Evolutionary conservation across 2,797 vertebrate species (phyloP), one percentile per base, ranked within the genome.

Genomic region (Neosalanx taihuensis): DNA sequence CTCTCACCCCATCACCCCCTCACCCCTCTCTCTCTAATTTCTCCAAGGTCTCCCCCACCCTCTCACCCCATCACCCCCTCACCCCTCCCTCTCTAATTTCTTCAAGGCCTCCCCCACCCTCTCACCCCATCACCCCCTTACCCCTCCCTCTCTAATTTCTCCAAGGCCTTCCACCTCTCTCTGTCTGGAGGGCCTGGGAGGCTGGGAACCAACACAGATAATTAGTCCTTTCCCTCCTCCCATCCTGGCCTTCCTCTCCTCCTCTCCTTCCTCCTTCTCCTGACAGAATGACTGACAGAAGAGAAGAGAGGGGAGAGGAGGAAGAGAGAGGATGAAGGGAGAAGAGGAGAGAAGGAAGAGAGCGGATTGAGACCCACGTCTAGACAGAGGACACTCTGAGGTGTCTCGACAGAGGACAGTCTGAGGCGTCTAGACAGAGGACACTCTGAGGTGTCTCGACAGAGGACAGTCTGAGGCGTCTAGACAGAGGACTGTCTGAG

Each of bases 271-370:
- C 65, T 49, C 69, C 79, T 79, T 70, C 78, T 78, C 67, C 67
- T 76, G 72, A 76, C 18, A 26, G 13, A 46, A 51, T 68, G n/a
- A 64, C 33, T 51, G 37, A 82, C 77, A 69, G 69, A 2, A 41
- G 37, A 41, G 37, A 7, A 41, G 37, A 41, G 37, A 41, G 35
- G 37, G 9, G 37, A 41, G 37, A 41, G 7, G 37, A 41, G 37
- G 37, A 41, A 41, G 7, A 29, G 59, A 49, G 71, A 82, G 76
- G 77, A 75, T 79, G 64, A 59, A 56, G 69, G 72, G 66, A 46
- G 56, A 10, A 67, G 72, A 80, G 64, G 64, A 66, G 46, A 20
- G 18, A 18, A 26, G 31, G 18, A 46, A 41, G 4, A 66, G 7
- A 15, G 64, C 1, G 23, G 23, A 26, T 26, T 26, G 23, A 26